Base-by-base conservation (phyloP, 2,113 vertebrate species). In the Orthonyx spaldingii region DNA sequence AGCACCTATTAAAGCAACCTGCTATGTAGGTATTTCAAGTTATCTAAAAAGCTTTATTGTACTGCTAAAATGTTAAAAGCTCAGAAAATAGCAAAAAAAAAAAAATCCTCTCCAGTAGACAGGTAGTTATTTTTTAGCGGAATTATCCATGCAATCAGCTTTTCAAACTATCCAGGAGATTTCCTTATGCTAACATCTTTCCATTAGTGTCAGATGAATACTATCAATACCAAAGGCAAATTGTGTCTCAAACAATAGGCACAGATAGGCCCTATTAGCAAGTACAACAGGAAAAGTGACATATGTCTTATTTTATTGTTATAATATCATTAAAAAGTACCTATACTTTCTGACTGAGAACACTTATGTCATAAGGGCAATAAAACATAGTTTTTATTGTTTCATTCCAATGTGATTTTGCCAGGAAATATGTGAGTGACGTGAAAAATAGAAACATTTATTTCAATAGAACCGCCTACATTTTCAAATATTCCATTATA, bases 241-340 rank as follows among this genome's bases (percentile, higher is more conserved):
- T 61, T 63, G n/a, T 64, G 13, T 76, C 55, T 95, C 87, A 96
- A 88, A 93, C 44, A 88, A 78, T 81, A 86, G 84, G 20, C 44
- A 63, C 30, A 63, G 72, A 63, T 92, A 82, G 7, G 35, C 32
- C 32, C 49, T 91, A 60, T 90, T 93, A 93, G 33, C 72, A 95
- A 63, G 83, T 84, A 78, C 44, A 90, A 41, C 7, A 78, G 68
- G 18, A 89, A 72, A 94, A 91, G 46, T 66, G 76, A 82, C 53
- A 87, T 76, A 69, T 16, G 39, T 91, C 37, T 92, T 86, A 77
- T 87, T 84, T 93, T 90, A 94, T 91, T 96, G 64, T 92, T 93
- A 72, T 70, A 92, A 70, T 75, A 80, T 75, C 17, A 56, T 70
- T 74, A 37, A 90, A 82, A 95, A 84, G 28, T 89, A 87, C 18